A percentile compares a stretch with the other conserved stretches of the same genome.
phyloP scores from a whole-genome alignment of 23 tunicate genomes.

The Aplidium turbinatum region DNA sequence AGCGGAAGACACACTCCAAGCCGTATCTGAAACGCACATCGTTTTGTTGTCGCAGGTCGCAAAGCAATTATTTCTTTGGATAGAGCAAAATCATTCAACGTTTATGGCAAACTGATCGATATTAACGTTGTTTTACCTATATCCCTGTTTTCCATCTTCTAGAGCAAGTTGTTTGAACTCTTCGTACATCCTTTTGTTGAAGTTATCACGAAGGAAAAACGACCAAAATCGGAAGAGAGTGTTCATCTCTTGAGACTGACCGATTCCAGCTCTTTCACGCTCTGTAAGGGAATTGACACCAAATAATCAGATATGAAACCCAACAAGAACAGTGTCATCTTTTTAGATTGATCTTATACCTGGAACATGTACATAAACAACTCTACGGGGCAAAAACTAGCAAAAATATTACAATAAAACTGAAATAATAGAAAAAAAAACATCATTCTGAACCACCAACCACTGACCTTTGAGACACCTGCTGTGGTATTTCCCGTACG shows the following conservation, averaged over 20 bases:
- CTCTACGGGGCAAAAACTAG: too few species aligned
- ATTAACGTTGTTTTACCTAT: conserved; percentile 59
- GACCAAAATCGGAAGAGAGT: conserved; percentile 96
- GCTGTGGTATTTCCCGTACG: conserved; percentile 66
- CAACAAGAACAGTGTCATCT: too few species aligned
- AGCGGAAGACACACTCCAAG: conserved; percentile 92
- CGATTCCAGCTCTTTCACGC: conserved; percentile 60
- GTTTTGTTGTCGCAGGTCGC: too few species aligned
- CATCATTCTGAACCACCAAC: too few species aligned
- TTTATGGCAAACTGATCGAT: too few species aligned
- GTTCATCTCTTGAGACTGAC: conserved; percentile 96
- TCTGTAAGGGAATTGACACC: conserved; percentile 13
- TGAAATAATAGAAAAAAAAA: neutral
- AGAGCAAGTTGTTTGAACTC: conserved; percentile 76
- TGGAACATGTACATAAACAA: too few species aligned
- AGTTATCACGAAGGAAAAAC: conserved; percentile 92
- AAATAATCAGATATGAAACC: too few species aligned
- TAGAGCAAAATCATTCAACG: too few species aligned
- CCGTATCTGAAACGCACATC: conserved; percentile 87
- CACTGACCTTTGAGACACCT: conserved; percentile 84
- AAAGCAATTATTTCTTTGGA: too few species aligned
- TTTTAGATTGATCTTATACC: too few species aligned
- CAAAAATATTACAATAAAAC: neutral
- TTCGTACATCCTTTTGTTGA: conserved; percentile 92
- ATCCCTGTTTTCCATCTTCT: conserved; percentile 71